These are phyloP conservation scores for Oenanthe oenanthe DNA, from an alignment of 2,113 vertebrate genomes.

Conservation along the genomic window DNA sequence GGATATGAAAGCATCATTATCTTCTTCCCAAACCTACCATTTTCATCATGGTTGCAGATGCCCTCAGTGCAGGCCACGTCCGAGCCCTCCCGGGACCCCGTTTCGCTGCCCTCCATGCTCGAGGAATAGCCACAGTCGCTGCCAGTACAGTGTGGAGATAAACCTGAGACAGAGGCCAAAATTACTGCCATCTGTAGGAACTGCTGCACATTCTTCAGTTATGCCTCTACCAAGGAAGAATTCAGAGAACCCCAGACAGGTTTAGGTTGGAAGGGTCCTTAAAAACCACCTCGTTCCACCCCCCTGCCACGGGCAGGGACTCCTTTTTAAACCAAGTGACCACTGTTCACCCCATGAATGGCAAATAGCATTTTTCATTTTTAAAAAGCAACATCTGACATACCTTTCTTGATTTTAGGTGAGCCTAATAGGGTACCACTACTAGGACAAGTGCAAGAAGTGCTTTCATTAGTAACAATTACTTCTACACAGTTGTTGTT, in stretches of 20 bases:
- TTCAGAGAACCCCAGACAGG: neutral
- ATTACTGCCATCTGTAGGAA: neutral
- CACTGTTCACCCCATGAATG: neutral
- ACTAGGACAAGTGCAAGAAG: slow-evolving; percentile 87
- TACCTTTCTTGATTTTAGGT: slow-evolving; percentile 91
- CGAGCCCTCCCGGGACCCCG: slow-evolving; percentile 90
- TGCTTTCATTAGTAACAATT: slow-evolving; percentile 79
- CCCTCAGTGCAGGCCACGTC: slow-evolving; percentile 95
- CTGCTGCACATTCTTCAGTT: neutral
- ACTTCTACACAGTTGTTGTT: slow-evolving; percentile 79
- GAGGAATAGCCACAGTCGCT: slow-evolving; percentile 97
- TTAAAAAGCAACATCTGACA: neutral
- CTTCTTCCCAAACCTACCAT: slow-evolving; percentile 77
- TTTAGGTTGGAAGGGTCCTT: neutral
- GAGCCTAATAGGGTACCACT: slow-evolving; percentile 82
- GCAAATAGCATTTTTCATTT: too few species aligned
- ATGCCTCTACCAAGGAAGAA: neutral
- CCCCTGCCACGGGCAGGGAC: neutral
- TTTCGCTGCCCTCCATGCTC: slow-evolving; percentile 95
- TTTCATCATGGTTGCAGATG: slow-evolving; percentile 94
- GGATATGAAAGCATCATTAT: neutral
- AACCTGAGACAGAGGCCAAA: slow-evolving; percentile 72
- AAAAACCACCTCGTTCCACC: neutral
- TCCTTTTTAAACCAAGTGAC: neutral
- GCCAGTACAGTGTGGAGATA: slow-evolving; percentile 86